Evolutionary conservation across 2,797 vertebrate species (phyloP).

Genomic region (Tenualosa thibaudeaui): DNA sequence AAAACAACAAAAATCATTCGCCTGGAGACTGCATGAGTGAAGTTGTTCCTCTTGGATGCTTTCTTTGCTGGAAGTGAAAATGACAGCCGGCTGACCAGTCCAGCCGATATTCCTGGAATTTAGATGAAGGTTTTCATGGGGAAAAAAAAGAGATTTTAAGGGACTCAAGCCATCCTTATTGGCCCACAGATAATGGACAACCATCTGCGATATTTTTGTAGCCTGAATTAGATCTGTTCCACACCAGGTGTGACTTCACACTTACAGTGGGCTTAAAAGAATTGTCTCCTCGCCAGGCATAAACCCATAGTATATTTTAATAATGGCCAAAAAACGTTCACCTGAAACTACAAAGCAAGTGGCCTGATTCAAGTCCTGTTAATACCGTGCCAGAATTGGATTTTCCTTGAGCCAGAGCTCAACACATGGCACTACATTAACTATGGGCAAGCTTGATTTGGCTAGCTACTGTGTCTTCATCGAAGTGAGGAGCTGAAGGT

Average conservation of each 20-base stretch:
- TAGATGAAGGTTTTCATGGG: slow-evolving; percentile 37
- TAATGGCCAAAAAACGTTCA: slow-evolving; percentile 21
- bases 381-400: slow-evolving; percentile 25
- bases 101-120: slow-evolving; percentile 37
- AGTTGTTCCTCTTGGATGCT: slow-evolving; percentile 34
- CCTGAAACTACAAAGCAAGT: slow-evolving; percentile 32
- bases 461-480: slow-evolving; percentile 5
- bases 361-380: slow-evolving; percentile 23
- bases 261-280: neutral
- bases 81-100: slow-evolving; percentile 33
- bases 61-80: slow-evolving; percentile 38
- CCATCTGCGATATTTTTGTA: slow-evolving; percentile 44
- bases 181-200: slow-evolving; percentile 42
- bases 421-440: slow-evolving; percentile 32
- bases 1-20: slow-evolving; percentile 1
- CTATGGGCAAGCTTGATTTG: slow-evolving; percentile 29
- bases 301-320: slow-evolving; percentile 9
- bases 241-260: slow-evolving; percentile 49
- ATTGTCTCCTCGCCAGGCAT: neutral
- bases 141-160: slow-evolving; percentile 19
- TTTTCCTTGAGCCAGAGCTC: slow-evolving; percentile 27
- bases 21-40: slow-evolving; percentile 7
- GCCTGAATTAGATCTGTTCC: slow-evolving; percentile 49
- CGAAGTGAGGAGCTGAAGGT: neutral
- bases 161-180: slow-evolving; percentile 39